Evolutionary conservation across 2,888 invertebrate genomes (phyloP).

Genomic region (Cephus pulcher): DNA sequence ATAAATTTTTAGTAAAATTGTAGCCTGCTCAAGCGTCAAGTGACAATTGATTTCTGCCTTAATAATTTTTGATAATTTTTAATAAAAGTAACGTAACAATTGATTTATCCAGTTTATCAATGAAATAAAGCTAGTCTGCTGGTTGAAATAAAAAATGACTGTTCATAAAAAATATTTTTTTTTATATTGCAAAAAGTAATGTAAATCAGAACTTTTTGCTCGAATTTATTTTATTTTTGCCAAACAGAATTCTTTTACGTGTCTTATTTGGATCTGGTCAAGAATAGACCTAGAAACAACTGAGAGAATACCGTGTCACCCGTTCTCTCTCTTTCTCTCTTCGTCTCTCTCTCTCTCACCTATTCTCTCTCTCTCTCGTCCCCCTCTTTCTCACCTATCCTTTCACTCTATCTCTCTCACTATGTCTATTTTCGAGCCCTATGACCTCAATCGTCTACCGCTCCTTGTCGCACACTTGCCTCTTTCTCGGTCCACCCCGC

Average conservation of each 20-base stretch:
- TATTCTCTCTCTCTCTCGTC: neutral
- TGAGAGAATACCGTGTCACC: neutral
- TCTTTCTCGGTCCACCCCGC: neutral
- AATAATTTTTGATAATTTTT: too few species aligned
- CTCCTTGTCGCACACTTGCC: neutral
- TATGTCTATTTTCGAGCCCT: neutral
- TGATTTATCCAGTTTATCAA: too few species aligned
- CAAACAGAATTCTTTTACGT: neutral
- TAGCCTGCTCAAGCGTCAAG: too few species aligned
- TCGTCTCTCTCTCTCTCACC: neutral
- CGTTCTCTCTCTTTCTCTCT: neutral
- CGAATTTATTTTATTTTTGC: neutral
- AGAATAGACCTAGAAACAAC: neutral
- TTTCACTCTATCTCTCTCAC: neutral
- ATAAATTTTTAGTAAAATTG: too few species aligned
- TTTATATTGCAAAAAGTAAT: neutral
- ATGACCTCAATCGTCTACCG: neutral
- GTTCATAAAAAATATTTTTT: too few species aligned
- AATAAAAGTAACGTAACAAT: too few species aligned
- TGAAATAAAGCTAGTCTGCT: too few species aligned
- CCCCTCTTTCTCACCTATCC: neutral
- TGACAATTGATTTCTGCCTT: too few species aligned
- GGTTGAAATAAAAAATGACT: too few species aligned
- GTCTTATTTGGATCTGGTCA: neutral
- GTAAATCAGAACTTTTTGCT: neutral